Percentiles rank a stretch among this genome's conserved stretches.
Evolutionary conservation across 2,888 invertebrate species (phyloP).

Genomic region (Erebia aethiops): DNA sequence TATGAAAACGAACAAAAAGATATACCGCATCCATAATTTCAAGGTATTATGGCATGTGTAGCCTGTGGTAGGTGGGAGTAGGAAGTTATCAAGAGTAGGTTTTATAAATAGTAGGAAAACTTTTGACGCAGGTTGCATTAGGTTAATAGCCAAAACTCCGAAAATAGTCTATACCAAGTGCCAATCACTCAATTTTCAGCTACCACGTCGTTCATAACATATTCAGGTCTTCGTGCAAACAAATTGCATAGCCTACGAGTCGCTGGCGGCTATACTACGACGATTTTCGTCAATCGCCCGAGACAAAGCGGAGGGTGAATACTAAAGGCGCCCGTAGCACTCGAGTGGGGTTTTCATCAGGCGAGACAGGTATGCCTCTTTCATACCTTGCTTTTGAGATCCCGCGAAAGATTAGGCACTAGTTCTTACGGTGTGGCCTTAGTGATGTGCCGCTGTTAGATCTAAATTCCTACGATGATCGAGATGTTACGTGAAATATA

Average conservation of each 20-base stretch:
- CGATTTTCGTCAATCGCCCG: conserved; percentile 79
- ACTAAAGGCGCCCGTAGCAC: conserved; percentile 73
- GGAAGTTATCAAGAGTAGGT: too few relatives aligned
- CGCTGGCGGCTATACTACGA: conserved; percentile 50
- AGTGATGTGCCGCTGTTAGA: conserved; percentile 49
- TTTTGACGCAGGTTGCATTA: too few relatives aligned
- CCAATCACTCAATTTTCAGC: conserved; percentile 26
- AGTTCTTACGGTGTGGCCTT: conserved; percentile 66
- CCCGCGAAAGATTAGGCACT: conserved; percentile 80
- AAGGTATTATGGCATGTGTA: too few relatives aligned
- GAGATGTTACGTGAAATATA: background rate
- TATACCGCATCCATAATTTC: too few relatives aligned
- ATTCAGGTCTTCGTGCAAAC: conserved; percentile 49
- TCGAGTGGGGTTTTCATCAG: conserved; percentile 77
- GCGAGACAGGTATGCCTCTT: conserved; percentile 70
- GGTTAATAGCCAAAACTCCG: background rate
- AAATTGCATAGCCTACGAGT: conserved; percentile 50
- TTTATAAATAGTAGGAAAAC: too few relatives aligned
- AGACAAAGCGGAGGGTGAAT: conserved; percentile 78
- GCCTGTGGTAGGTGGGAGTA: too few relatives aligned
- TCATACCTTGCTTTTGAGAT: conserved; percentile 79
- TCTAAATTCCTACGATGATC: background rate
- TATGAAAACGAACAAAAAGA: too few relatives aligned
- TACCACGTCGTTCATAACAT: conserved; percentile 26
- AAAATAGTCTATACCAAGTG: background rate